Percentiles rank a stretch among this genome's conserved stretches.
Evolutionary conservation across 2,888 invertebrate species (phyloP).

Genomic region (Napeogenes sylphis): DNA sequence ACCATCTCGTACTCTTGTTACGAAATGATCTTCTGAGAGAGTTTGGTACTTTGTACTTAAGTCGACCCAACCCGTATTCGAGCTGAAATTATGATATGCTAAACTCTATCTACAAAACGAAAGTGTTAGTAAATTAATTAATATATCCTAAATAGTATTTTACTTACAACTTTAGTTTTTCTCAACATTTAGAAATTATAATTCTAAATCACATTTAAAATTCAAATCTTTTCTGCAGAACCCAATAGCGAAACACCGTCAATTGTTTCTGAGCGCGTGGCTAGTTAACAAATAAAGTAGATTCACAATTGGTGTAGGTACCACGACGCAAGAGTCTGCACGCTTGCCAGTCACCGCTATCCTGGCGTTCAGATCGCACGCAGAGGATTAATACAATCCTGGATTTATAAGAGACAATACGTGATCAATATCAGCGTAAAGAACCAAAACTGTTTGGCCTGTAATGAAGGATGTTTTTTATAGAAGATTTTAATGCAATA

Average conservation of each 20-base stretch:
- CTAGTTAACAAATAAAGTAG: slow-evolving; percentile 73
- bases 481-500: slow-evolving; percentile 4
- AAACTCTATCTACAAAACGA: too few relatives aligned
- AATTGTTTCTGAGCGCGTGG: slow-evolving; percentile 76
- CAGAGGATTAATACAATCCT: slow-evolving; percentile 37
- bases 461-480: neutral
- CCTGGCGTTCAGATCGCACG: slow-evolving; percentile 65
- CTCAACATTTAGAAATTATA: neutral
- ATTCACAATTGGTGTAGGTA: slow-evolving; percentile 73
- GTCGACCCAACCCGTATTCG: too few relatives aligned
- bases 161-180: too few relatives aligned
- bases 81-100: too few relatives aligned
- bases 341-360: slow-evolving; percentile 64
- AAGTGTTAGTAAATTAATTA: too few relatives aligned
- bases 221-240: slow-evolving; percentile 59
- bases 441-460: neutral
- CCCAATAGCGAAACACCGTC: slow-evolving; percentile 59
- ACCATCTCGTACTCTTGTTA: too few relatives aligned
- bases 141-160: too few relatives aligned
- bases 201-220: slow-evolving; percentile 43
- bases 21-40: too few relatives aligned
- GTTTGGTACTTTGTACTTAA: too few relatives aligned
- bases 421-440: slow-evolving; percentile 16
- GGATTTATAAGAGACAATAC: slow-evolving; percentile 13
- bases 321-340: slow-evolving; percentile 53